phyloP scores from a whole-genome alignment of 2,888 invertebrate genomes.

The Hyposoter didymator region DNA sequence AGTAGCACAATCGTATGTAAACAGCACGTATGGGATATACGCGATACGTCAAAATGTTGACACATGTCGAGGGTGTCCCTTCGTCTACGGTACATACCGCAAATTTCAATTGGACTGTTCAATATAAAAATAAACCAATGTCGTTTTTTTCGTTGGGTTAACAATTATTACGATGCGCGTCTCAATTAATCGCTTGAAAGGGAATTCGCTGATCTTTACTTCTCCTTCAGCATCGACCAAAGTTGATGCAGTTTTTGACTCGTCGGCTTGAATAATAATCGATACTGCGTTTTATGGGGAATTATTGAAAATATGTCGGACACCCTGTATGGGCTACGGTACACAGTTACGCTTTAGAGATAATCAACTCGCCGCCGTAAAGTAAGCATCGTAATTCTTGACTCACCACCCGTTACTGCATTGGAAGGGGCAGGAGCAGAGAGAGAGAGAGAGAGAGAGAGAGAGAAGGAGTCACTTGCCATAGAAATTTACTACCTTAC shows the following conservation, averaged over 20 bases:
- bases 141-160: too few species aligned
- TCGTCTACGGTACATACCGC: not conserved
- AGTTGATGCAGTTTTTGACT: too few species aligned
- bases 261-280: not conserved
- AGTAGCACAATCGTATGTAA: constrained; percentile 8
- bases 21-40: not conserved
- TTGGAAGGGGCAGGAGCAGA: constrained; percentile 4
- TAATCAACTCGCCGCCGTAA: constrained; percentile 69
- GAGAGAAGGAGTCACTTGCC: constrained; percentile 56
- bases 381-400: constrained; percentile 71
- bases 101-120: not conserved
- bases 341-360: constrained; percentile 66
- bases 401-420: constrained; percentile 68
- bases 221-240: too few species aligned
- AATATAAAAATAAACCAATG: not conserved
- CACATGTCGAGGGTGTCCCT: not conserved
- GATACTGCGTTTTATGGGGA: not conserved
- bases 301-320: not conserved
- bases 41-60: not conserved
- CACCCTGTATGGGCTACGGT: constrained; percentile 28
- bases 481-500: constrained; percentile 69
- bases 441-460: constrained; percentile 15
- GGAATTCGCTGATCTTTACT: too few species aligned
- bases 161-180: too few species aligned
- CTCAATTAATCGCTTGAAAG: too few species aligned